These are phyloP conservation scores for Drosophila pectinifera DNA, from an alignment of 1,140 invertebrate genomes.

Conservation along the genomic window DNA sequence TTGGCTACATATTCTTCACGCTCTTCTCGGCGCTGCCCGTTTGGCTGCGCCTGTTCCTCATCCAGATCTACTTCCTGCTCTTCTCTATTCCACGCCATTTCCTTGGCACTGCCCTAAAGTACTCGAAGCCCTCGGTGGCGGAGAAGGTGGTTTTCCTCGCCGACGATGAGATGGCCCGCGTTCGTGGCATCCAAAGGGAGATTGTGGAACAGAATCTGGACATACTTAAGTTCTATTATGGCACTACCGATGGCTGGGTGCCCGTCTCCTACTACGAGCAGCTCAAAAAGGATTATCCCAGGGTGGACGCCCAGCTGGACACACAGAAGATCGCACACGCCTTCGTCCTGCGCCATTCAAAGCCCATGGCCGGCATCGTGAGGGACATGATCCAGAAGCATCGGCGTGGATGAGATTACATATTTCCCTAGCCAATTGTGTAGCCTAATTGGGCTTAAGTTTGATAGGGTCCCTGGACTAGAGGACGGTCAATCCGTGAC, in stretches of 20 bases:
- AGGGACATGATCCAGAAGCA: constrained; percentile 86
- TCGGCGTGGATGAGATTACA: constrained; percentile 22
- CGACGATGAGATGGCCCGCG: constrained; percentile 88
- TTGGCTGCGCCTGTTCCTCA: constrained; percentile 85
- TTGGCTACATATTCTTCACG: constrained; percentile 74
- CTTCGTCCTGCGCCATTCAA: constrained; percentile 89
- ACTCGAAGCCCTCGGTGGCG: constrained; percentile 86
- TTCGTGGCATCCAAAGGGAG: constrained; percentile 87
- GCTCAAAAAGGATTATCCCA: constrained; percentile 87
- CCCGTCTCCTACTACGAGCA: constrained; percentile 89
- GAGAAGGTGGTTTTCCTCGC: constrained; percentile 87
- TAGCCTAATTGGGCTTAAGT: constrained; percentile 1
- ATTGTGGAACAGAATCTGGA: constrained; percentile 86
- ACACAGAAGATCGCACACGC: constrained; percentile 89
- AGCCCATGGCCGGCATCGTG: constrained; percentile 88
- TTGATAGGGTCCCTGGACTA: not conserved
- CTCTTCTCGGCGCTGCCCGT: constrained; percentile 86
- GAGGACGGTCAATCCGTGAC: constrained; percentile 2
- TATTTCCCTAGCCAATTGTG: not conserved
- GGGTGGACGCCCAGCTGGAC: constrained; percentile 88
- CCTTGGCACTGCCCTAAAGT: constrained; percentile 85
- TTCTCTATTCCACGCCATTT: constrained; percentile 85
- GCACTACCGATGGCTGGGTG: constrained; percentile 90
- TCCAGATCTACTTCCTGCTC: constrained; percentile 86
- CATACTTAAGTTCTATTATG: constrained; percentile 91